These are phyloP conservation scores for Heteromurus nitidus DNA, from an alignment of 2,888 invertebrate genomes.

Conservation along the genomic window DNA sequence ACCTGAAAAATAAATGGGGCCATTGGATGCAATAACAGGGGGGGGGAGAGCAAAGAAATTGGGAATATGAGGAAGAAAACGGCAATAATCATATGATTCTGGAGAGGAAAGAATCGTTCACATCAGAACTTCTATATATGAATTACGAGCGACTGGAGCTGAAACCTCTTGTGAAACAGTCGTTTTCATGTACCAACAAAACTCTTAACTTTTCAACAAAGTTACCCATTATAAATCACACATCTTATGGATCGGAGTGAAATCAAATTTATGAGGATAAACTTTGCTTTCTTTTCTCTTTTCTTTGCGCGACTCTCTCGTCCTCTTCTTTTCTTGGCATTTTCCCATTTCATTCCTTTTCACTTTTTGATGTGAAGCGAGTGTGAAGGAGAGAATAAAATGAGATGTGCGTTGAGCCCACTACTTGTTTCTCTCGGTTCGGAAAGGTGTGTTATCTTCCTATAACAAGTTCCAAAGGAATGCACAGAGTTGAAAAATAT, in stretches of 20 bases:
- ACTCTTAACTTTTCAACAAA: constrained; percentile 51
- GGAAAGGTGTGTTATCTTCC: no score
- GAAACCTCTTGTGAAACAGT: constrained; percentile 11
- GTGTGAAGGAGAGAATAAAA: neutral
- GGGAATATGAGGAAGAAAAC: neutral
- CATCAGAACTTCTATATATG: neutral
- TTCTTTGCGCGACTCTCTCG: no score
- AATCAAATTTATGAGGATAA: constrained; percentile 63
- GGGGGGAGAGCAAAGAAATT: neutral
- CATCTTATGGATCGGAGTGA: constrained; percentile 52
- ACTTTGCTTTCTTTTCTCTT: constrained; percentile 42
- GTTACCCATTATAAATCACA: constrained; percentile 61
- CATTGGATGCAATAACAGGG: constrained; percentile 1
- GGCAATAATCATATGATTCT: constrained; percentile 18
- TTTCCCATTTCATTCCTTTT: constrained; percentile 26
- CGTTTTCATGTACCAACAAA: constrained; percentile 15
- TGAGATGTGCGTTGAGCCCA: no score
- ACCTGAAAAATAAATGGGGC: neutral
- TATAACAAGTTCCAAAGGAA: no score
- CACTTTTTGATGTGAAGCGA: constrained; percentile 18
- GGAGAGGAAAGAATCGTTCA: neutral
- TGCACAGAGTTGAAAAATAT: constrained; percentile 13
- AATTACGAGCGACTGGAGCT: constrained; percentile 21
- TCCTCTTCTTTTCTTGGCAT: constrained; percentile 18
- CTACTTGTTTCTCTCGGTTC: no score